Evolutionary conservation across 2,113 vertebrate genomes (phyloP), one percentile per base, ranked within the genome.

Genomic region (Syrmaticus mikado): DNA sequence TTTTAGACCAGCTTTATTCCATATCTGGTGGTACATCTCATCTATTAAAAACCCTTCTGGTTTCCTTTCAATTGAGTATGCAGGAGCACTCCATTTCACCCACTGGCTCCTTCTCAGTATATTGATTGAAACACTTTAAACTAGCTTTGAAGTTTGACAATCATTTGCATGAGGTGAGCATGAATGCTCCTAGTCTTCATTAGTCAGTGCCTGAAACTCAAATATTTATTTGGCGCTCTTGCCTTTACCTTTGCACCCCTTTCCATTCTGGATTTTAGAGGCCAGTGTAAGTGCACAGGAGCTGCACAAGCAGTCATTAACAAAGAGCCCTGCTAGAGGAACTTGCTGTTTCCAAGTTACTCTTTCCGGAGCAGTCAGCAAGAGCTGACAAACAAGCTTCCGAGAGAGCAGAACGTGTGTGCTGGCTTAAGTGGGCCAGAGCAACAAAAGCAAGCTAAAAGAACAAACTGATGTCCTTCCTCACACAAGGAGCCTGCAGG

Each of bases 141-240:
- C 43, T 38, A 71, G 10, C n/a, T 71, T 45, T 66, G 28, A 79
- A 7, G 11, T 38, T 12, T 62, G 16, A 38, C 10, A 18, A 38
- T 25, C 72, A 82, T 85, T 89, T 66, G 43, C 43, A 30, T 34
- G 53, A 76, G 21, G 32, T 73, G 62, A 91, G 40, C 43, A 40
- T 72, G 67, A 94, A 6, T 1, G 0, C 52, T 53, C 45, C 64
- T 40, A 43, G 25, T 30, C 76, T 73, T 90, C 55, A 65, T 75
- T 60, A 93, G 67, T 78, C 34, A 27, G 16, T 61, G 36, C 43
- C 73, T 53, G 80, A 87, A 92, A 93, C 66, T 78, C 92, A 90
- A 96, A 79, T 96, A 91, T 96, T 95, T 93, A 83, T 86, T 53
- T 19, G 76, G 57, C 73, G 28, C 15, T 87, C 32, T 48, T 80